Evolutionary conservation across 2,797 vertebrate species (phyloP), one percentile per base, ranked within the genome.

Genomic region (Bradypodion ventrale): DNA sequence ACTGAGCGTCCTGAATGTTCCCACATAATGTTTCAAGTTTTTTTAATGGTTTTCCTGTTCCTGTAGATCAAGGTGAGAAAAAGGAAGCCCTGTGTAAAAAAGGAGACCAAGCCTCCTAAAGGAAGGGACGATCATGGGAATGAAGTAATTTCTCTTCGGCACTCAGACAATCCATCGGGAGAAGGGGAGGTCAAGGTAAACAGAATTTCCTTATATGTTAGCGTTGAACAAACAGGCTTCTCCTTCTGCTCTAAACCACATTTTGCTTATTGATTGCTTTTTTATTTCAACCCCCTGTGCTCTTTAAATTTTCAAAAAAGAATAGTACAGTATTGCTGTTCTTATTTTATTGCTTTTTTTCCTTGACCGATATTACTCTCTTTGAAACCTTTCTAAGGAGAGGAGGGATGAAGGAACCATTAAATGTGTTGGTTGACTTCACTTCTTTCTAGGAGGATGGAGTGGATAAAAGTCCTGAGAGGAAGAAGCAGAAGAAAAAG

Each of bases 111-210:
- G 89, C 94, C 95, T 2, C 96, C 96, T 44, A 95, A 95, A 87
- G 86, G 92, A 87, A 99, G 98, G 92, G 98, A 98, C 5, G 99
- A 99, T 76, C 97, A 97, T 23, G 97, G 97, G 80, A 97, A 97
- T 6, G 97, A 99, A 40, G 93, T 97, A 74, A 95, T 97, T 5
- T 98, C 98, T 63, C 98, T 98, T 4, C 96, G 97, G 70, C 96
- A 97, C 81, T 99, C 98, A 0, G 99, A 99, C 93, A 98, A 98
- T 93, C 97, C 96, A 0, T 98, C 98, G 2, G 98, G 99, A 92
- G 98, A 99, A 89, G 98, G 98, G 49, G 98, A 99, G 92, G 97
- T 98, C 60, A 99, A 98, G 98, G 99, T 99, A 88, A 49, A 92
- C 37, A n/a, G 69, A 0, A 8, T 59, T 44, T 44, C n/a, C 6